Percentiles rank a stretch among this genome's conserved stretches.
These are phyloP conservation scores for Synanthedon vespiformis DNA, from an alignment of 2,888 invertebrate species.

Conservation along the genomic window DNA sequence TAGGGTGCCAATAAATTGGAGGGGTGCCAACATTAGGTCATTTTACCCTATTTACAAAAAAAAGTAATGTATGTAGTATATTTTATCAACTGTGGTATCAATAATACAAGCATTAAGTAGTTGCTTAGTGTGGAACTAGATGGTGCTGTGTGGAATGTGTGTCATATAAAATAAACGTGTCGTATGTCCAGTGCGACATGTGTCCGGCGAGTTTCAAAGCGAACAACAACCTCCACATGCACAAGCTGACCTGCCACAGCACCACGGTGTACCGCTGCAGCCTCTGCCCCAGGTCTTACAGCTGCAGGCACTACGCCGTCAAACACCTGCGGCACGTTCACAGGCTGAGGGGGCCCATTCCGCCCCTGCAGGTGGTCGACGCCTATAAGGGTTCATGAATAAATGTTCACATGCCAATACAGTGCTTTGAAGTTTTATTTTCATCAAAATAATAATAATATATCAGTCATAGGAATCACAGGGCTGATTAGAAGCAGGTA, in stretches of 20 bases:
- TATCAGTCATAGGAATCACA: too few species aligned
- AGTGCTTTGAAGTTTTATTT: background rate
- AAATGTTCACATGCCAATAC: background rate
- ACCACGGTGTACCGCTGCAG: conserved; percentile 11
- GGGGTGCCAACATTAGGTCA: too few species aligned
- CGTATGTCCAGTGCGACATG: conserved; percentile 26
- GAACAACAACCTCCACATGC: conserved; percentile 34
- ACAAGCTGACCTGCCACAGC: conserved; percentile 31
- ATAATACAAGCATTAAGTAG: too few species aligned
- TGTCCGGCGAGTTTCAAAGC: conserved; percentile 40
- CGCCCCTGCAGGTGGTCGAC: background rate
- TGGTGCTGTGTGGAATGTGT: too few species aligned
- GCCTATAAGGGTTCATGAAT: background rate
- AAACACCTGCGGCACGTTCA: conserved; percentile 29
- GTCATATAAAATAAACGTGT: too few species aligned
- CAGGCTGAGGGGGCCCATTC: conserved; percentile 8
- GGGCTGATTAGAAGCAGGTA: too few species aligned
- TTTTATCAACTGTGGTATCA: too few species aligned
- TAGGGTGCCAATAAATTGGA: too few species aligned
- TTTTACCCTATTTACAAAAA: too few species aligned
- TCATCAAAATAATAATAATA: too few species aligned
- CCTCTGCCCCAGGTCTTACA: conserved; percentile 17
- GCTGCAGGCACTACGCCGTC: conserved; percentile 28
- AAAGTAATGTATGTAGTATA: too few species aligned
- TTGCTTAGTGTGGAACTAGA: too few species aligned